Evolutionary conservation across 2,888 invertebrate genomes (phyloP), one percentile per base, ranked within the genome.

Genomic region (Cryptophagus acutangulus): DNA sequence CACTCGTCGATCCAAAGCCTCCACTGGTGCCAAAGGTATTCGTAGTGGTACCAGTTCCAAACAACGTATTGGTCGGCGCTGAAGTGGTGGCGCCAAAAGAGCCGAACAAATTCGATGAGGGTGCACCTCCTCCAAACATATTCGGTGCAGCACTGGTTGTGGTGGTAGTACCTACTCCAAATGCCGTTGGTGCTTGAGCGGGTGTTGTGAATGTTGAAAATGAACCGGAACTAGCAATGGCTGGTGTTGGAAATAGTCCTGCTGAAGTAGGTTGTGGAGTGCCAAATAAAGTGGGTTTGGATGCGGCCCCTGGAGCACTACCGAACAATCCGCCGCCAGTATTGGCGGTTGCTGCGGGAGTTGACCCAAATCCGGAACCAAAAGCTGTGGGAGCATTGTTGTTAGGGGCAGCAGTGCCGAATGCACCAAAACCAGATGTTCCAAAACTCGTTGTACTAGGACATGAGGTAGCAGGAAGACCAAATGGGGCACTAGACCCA

Each of bases 1-100:
- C n/a, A n/a, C n/a, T n/a, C n/a, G 68, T 50, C 6, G 55, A 51
- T 25, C 62, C 64, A 50, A 75, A 75, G n/a, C n/a, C n/a, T n/a
- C n/a, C n/a, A n/a, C n/a, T n/a, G n/a, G n/a, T n/a, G n/a, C n/a
- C n/a, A n/a, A n/a, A n/a, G n/a, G n/a, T n/a, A n/a, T n/a, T n/a
- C n/a, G n/a, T n/a, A n/a, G n/a, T n/a, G n/a, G n/a, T n/a, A n/a
- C n/a, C n/a, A n/a, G n/a, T n/a, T n/a, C n/a, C n/a, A n/a, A n/a
- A n/a, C n/a, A n/a, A n/a, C n/a, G n/a, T n/a, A n/a, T n/a, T n/a
- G 6, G 48, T 15, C 17, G 46, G 45, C 15, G 43, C 45, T 33
- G 41, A 33, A 20, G 41, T 29, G 5, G 58, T 52, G 30, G 59
- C 58, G 28, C 43, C 48, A 25, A 43, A 46, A 5, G 58, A 48